A percentile compares a stretch with the other conserved stretches of the same genome.
phyloP scores from a whole-genome alignment of 1,140 invertebrate genomes.

The Bilobella aurantiaca region DNA sequence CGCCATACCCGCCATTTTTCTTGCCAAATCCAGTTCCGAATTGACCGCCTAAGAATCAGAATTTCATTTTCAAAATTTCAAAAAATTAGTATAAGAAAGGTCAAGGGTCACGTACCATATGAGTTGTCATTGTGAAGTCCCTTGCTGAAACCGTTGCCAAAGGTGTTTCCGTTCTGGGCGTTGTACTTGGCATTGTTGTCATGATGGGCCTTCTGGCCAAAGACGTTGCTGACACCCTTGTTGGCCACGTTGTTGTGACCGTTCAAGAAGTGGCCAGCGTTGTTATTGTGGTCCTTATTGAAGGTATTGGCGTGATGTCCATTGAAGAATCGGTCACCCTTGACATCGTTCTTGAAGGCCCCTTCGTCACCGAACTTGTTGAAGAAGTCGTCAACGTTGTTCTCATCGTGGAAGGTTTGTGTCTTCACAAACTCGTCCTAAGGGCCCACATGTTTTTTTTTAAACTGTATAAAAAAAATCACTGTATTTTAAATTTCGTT shows the following conservation, averaged over 20 bases:
- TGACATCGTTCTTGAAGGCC: slow-evolving; percentile 30
- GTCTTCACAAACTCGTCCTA: slow-evolving; percentile 29
- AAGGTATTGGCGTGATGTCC: slow-evolving; percentile 27
- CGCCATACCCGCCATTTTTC: slow-evolving; percentile 26
- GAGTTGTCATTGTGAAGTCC: slow-evolving; percentile 7
- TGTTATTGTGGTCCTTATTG: slow-evolving; percentile 29
- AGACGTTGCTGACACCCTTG: slow-evolving; percentile 18
- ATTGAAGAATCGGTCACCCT: slow-evolving; percentile 30
- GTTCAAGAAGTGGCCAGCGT: slow-evolving; percentile 22
- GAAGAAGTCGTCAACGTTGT: slow-evolving; percentile 28
- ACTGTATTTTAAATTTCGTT: too few species aligned
- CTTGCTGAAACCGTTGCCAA: slow-evolving; percentile 25
- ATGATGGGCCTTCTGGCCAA: slow-evolving; percentile 28
- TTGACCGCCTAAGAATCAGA: slow-evolving; percentile 18
- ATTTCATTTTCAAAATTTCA: not conserved
- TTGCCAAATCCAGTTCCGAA: slow-evolving; percentile 22
- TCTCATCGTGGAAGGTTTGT: slow-evolving; percentile 30
- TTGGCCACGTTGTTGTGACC: slow-evolving; percentile 29
- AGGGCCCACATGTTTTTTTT: too few species aligned
- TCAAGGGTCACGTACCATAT: not conserved
- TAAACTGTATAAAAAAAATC: too few species aligned
- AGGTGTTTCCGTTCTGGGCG: slow-evolving; percentile 19
- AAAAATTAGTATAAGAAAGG: not conserved
- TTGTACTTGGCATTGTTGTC: slow-evolving; percentile 24
- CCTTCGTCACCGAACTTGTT: slow-evolving; percentile 34